These are phyloP conservation scores for Lottia scabra DNA, from an alignment of 2,888 invertebrate genomes.

Conservation along the genomic window DNA sequence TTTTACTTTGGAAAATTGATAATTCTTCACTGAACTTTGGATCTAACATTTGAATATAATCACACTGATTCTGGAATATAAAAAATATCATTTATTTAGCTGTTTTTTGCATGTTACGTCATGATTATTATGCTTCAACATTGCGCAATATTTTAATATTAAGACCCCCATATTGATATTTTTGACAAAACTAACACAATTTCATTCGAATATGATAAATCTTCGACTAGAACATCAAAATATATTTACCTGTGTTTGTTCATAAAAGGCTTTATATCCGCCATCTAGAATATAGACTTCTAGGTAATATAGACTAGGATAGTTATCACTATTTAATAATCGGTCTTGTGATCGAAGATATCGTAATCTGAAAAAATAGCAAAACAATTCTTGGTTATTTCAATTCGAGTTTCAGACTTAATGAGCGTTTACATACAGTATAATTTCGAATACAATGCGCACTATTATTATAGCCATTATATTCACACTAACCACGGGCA, in stretches of 20 bases:
- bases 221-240: too few relatives aligned
- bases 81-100: not conserved
- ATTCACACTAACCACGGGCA: too few relatives aligned
- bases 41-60: slow-evolving; percentile 87
- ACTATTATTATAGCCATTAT: too few relatives aligned
- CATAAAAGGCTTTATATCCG: slow-evolving; percentile 33
- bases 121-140: too few relatives aligned
- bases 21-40: slow-evolving; percentile 80
- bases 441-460: not conserved
- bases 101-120: too few relatives aligned
- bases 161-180: too few relatives aligned
- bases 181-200: not conserved
- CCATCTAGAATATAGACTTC: too few relatives aligned
- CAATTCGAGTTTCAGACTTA: too few relatives aligned
- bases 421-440: not conserved
- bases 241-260: slow-evolving; percentile 70
- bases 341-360: slow-evolving; percentile 86
- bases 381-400: too few relatives aligned
- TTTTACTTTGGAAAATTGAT: slow-evolving; percentile 37
- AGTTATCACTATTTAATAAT: slow-evolving; percentile 80
- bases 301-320: slow-evolving; percentile 74
- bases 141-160: too few relatives aligned
- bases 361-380: slow-evolving; percentile 79
- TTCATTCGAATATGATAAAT: too few relatives aligned
- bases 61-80: slow-evolving; percentile 74